phyloP scores from a whole-genome alignment of 92 coral and sea anemone genomes.

The Epizoanthus scotinus region DNA sequence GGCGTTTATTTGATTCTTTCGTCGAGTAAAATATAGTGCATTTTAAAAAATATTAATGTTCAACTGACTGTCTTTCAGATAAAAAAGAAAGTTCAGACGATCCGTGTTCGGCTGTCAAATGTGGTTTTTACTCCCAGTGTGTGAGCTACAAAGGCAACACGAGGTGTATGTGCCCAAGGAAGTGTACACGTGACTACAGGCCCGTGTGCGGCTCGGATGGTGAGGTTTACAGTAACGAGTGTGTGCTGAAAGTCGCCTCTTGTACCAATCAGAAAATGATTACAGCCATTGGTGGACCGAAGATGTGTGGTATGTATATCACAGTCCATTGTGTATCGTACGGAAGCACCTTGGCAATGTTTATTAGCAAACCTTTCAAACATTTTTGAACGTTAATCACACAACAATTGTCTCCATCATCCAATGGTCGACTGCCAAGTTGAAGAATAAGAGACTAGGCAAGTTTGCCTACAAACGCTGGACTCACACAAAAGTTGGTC shows the following conservation, averaged over 20 bases:
- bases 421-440: too few species aligned
- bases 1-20: too few species aligned
- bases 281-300: conserved; percentile 14
- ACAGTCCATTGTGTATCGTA: not conserved
- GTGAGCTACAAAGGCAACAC: conserved; percentile 6
- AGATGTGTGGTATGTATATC: conserved; percentile 30
- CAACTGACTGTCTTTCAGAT: not conserved
- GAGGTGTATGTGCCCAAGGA: conserved; percentile 22
- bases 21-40: too few species aligned
- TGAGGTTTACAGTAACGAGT: conserved; percentile 15
- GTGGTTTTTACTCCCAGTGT: conserved; percentile 28
- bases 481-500: too few species aligned
- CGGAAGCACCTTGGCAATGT: not conserved
- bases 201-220: conserved; percentile 43
- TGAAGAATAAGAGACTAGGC: too few species aligned
- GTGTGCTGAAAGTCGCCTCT: conserved; percentile 21
- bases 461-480: too few species aligned
- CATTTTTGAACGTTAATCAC: not conserved
- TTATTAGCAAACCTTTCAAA: not conserved
- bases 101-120: conserved; percentile 26
- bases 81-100: conserved; percentile 20
- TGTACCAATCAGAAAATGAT: conserved; percentile 16
- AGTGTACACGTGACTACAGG: not conserved
- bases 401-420: too few species aligned
- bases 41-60: too few species aligned